Base-by-base conservation (phyloP, 2,113 vertebrate species). In the Xiphorhynchus elegans region DNA sequence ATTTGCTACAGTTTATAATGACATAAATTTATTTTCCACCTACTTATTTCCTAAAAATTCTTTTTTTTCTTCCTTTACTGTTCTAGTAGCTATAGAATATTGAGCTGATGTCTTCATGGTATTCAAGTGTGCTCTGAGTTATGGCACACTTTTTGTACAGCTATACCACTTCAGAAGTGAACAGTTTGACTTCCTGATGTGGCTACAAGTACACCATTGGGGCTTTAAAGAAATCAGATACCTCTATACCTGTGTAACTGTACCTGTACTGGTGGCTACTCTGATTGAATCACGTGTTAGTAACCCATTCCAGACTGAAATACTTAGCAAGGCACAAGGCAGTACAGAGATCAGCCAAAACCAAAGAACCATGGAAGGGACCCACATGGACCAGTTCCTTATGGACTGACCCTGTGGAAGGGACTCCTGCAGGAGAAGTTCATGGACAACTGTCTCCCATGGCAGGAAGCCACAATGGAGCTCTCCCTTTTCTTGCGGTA, bases 271-370 rank as follows among this genome's bases (percentile, higher is more conserved):
- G 13, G 50, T 37, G 8, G 58, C 15, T 78, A 31, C 24, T 74
- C 37, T 68, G 37, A n/a, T 1, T 26, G 24, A 76, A 33, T 47
- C 3, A 0, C 10, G 3, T 4, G 2, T 47, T 25, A 9, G 1
- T 17, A 20, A 24, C 3, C 19, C 4, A 1, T 21, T 87, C 37
- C 40, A 40, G 37, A 50, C 44, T 11, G 26, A 81, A 86, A 60
- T 17, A 31, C 5, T 25, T 7, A 28, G 47, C 24, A 46, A 77
- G 50, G n/a, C 64, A 67, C 2, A 17, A 69, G 40, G 23, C 33
- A 70, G 24, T 8, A 12, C 11, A 72, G 66, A 76, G 21, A 74
- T 10, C 59, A 73, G 40, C 13, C 33, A 50, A 78, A 85, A n/a
- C 10, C 37, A 64, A 67, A 47, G 6, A 26, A 21, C 11, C 9